Percentiles rank a stretch among this genome's conserved stretches.
These are phyloP conservation scores for Ctenopoma kingsleyae DNA, from an alignment of 2,797 vertebrate species.

Conservation along the genomic window DNA sequence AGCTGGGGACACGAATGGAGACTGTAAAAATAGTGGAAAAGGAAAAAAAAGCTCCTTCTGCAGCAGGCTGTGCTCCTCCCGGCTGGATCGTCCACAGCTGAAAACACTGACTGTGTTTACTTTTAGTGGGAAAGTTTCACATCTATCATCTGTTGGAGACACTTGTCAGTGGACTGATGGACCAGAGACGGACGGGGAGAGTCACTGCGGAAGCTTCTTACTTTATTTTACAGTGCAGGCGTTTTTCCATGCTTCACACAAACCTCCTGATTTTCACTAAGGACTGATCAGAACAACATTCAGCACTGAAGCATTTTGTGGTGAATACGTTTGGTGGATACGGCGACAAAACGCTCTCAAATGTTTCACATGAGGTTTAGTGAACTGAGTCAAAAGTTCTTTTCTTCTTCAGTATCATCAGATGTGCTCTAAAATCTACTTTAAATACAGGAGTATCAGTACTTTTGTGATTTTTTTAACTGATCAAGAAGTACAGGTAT, in stretches of 20 bases:
- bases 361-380: no score
- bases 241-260: not conserved
- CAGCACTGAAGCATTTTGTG: not conserved
- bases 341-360: no score
- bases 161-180: constrained; percentile 22
- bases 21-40: constrained; percentile 74
- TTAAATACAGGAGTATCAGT: no score
- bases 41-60: constrained; percentile 48
- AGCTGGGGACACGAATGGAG: constrained; percentile 55
- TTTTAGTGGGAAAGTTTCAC: constrained; percentile 68
- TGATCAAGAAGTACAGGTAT: no score
- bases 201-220: constrained; percentile 4
- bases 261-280: no score
- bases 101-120: constrained; percentile 76
- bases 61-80: constrained; percentile 57
- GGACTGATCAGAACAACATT: no score
- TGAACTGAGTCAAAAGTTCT: no score
- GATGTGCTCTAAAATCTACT: no score
- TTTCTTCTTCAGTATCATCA: no score
- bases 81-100: constrained; percentile 67
- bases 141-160: constrained; percentile 67
- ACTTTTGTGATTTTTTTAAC: no score
- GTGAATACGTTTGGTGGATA: no score
- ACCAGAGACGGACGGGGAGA: constrained; percentile 12
- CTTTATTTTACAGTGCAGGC: not conserved